A percentile compares a stretch with the other conserved stretches of the same genome.
phyloP scores from a whole-genome alignment of 2,797 vertebrate species.

The Falco rusticolus region DNA sequence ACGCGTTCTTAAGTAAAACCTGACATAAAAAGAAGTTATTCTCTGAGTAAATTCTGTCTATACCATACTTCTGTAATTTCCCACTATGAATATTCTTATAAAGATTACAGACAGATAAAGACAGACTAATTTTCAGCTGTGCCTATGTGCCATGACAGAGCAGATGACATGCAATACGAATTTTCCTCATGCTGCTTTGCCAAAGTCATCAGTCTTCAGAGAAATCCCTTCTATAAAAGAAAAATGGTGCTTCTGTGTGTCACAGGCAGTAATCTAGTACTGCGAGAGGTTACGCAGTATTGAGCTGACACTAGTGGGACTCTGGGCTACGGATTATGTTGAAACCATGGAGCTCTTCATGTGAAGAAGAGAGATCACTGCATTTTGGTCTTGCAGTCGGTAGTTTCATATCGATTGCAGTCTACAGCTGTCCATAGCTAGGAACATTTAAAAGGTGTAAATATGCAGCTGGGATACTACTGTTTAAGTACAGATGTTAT shows the following conservation, averaged over 20 bases:
- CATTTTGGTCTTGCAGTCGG: background rate
- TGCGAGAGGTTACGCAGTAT: background rate
- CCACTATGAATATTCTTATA: background rate
- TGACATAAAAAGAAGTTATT: background rate
- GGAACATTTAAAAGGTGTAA: background rate
- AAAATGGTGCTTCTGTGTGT: background rate
- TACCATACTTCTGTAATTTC: background rate
- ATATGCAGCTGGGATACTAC: background rate
- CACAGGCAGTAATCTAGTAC: background rate
- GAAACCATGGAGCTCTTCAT: background rate
- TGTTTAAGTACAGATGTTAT: background rate
- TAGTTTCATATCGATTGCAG: background rate
- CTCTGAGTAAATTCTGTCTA: slow-evolving; percentile 12
- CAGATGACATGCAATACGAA: background rate
- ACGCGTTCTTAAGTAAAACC: background rate
- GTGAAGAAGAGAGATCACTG: background rate
- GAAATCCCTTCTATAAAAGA: background rate
- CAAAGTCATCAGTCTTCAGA: slow-evolving; percentile 8
- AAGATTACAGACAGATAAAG: background rate
- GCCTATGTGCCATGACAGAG: background rate
- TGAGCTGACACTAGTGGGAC: background rate
- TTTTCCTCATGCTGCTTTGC: background rate
- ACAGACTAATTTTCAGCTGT: slow-evolving; percentile 12
- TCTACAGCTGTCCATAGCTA: background rate
- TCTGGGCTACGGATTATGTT: fast-evolving